Base-by-base conservation (phyloP, 1,140 invertebrate genomes). In the Dryas iulia region DNA sequence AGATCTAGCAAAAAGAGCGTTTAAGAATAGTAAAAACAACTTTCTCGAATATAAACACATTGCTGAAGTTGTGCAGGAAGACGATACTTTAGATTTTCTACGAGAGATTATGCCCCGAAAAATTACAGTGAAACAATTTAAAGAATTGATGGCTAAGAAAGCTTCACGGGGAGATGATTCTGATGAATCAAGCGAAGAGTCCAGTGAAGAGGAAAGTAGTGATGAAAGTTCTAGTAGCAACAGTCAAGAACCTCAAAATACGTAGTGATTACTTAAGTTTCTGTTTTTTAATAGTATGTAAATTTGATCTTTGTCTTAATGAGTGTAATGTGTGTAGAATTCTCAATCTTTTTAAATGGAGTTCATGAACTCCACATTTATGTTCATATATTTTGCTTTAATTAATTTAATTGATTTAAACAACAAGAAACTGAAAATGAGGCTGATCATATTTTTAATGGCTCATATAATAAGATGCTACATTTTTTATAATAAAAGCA, bases 41-140 rank as follows among this genome's bases (percentile, higher is more conserved):
- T 80, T 82, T 53, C 76, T 96, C 24, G 94, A 95, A 65, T 96
- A 96, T 70, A 95, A 95, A 82, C 93, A 95, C 77, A 88, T 96
- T 11, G 94, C 95, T 3, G 94, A 95, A 71, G 92, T 95, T 0
- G 95, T 95, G 0, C 94, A 95, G 79, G 92, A 93, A 2, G 94
- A 94, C 73, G 93, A 95, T 28, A 94, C 92, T 1, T 88, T 95
- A 61, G 94, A 95, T 71, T 96, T 96, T 78, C 78, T 96, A 3
- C 86, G 94, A 35, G 95, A 96, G 82, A 95, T 95, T 64, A 94
- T 96, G 92, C 95, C 95, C 0, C 92, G 93, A 62, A 96, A 96
- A 78, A 95, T 96, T 12, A 95, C 95, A 3, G 94, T 95, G 0
- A 85, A 92, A 33, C 92, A 95, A 77, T 95, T 93, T 61, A 95